Base-by-base conservation (phyloP, 2,888 invertebrate genomes). In the Fissipunctia ypsillon region DNA sequence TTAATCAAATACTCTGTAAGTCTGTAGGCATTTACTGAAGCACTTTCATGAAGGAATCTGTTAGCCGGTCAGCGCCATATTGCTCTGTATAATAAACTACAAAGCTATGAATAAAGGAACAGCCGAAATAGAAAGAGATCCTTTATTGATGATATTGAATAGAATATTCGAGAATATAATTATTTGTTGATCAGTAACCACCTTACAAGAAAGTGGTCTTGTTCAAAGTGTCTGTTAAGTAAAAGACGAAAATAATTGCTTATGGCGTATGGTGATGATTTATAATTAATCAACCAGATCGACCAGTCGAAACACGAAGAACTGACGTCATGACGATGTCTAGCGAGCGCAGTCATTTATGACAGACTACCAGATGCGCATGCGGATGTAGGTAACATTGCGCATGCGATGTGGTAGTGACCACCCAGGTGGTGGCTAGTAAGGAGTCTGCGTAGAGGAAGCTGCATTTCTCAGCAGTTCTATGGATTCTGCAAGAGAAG, bases 381-480 rank as follows among this genome's bases (percentile, higher is more conserved):
- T 19, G 38, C 5, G 38, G 5, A 38, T 19, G 38, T 60, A 41
- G 25, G 5, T 38, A 38, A 1, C n/a, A 10, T 9, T n/a, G 35
- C 25, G n/a, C 25, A 25, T n/a, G 19, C 6, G 38, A 19, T 25
- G 10, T 25, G 5, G n/a, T 38, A 3, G 19, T 25, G 38, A 10
- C 60, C 10, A 38, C 25, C 19, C 38, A 25, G 6, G 3, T 41
- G 38, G 10, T 41, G 25, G 60, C 6, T 25, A 19, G 19, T 5
- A 83, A 50, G 25, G 63, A 65, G 4, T 67, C 72, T 22, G 80
- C 69, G 43, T 57, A 75, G n/a, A 63, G 7, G 28, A 28, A 22
- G 22, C 9, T 48, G 6, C 9, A 22, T 1, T 19, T 19, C 3
- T 25, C 19, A n/a, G 16, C 0, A n/a, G 38, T 3, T 38, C n/a